Evolutionary conservation across 1,140 invertebrate genomes (phyloP).

Genomic region (Philopotamus ludificatus): DNA sequence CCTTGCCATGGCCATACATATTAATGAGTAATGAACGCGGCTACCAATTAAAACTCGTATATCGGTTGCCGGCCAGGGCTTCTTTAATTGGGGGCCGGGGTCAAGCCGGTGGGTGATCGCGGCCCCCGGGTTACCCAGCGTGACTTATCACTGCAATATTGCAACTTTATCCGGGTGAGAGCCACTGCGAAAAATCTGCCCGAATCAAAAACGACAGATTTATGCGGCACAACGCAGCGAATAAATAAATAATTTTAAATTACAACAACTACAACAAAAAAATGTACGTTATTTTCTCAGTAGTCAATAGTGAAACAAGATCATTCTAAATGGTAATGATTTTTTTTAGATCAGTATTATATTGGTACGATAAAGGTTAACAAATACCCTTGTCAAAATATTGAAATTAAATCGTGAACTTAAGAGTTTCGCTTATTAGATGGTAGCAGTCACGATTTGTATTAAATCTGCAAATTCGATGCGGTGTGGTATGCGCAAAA

Average conservation of each 20-base stretch:
- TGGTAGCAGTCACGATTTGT: not conserved
- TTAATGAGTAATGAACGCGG: conserved; percentile 5
- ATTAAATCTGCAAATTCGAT: too few relatives aligned
- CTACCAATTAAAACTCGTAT: conserved; percentile 7
- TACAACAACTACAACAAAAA: too few relatives aligned
- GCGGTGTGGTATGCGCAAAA: too few relatives aligned
- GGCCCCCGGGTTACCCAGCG: conserved; percentile 16
- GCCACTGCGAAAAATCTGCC: not conserved
- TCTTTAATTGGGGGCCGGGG: conserved; percentile 24
- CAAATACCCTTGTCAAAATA: too few relatives aligned
- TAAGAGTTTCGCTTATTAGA: not conserved
- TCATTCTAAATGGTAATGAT: too few relatives aligned
- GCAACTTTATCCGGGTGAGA: not conserved
- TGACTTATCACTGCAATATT: conserved; percentile 9
- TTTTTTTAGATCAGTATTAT: too few relatives aligned
- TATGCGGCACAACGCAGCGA: too few relatives aligned
- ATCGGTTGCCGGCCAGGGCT: not conserved
- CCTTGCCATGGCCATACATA: too few relatives aligned
- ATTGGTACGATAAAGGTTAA: too few relatives aligned
- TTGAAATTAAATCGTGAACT: not conserved
- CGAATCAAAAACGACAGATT: too few relatives aligned
- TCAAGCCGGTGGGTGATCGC: conserved; percentile 18
- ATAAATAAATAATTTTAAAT: not conserved
- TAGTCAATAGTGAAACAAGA: too few relatives aligned
- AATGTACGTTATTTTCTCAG: too few relatives aligned